phyloP scores from a whole-genome alignment of 2,797 vertebrate species.

The Okamejei kenojei region DNA sequence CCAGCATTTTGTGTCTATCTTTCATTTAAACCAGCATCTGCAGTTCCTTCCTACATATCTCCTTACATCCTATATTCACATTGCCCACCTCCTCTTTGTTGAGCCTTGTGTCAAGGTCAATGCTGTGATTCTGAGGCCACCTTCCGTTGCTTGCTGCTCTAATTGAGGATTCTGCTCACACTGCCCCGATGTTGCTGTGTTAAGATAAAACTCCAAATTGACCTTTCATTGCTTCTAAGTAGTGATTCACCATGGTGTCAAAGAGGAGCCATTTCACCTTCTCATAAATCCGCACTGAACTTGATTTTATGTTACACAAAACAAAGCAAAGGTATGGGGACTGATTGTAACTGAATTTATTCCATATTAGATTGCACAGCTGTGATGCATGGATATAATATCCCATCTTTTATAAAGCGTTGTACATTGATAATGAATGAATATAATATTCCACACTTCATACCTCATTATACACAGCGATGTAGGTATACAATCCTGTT shows the following conservation, averaged over 20 bases:
- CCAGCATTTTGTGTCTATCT: too few species aligned
- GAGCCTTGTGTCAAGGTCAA: not conserved
- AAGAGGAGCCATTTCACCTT: conserved; percentile 16
- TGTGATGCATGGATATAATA: conserved; percentile 17
- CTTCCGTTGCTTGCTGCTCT: not conserved
- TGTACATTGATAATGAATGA: not conserved
- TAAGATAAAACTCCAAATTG: conserved; percentile 4
- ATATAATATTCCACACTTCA: not conserved
- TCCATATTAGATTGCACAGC: conserved; percentile 27
- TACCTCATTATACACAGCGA: not conserved
- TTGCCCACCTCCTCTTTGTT: not conserved
- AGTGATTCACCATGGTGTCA: not conserved
- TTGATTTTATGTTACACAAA: not conserved
- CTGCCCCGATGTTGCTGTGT: not conserved
- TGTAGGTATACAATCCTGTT: not conserved
- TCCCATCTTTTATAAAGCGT: not conserved
- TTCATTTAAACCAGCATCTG: too few species aligned
- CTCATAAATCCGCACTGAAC: conserved; percentile 10
- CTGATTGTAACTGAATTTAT: not conserved
- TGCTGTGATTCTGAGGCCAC: not conserved
- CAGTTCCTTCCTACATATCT: too few species aligned
- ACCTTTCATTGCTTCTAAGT: conserved; percentile 26
- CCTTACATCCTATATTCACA: too few species aligned
- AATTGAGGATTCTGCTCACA: conserved; percentile 6
- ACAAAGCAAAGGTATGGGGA: not conserved